phyloP scores from a whole-genome alignment of 53 echinoderm and acorn worm genomes.

The Hippasteria phrygiana region DNA sequence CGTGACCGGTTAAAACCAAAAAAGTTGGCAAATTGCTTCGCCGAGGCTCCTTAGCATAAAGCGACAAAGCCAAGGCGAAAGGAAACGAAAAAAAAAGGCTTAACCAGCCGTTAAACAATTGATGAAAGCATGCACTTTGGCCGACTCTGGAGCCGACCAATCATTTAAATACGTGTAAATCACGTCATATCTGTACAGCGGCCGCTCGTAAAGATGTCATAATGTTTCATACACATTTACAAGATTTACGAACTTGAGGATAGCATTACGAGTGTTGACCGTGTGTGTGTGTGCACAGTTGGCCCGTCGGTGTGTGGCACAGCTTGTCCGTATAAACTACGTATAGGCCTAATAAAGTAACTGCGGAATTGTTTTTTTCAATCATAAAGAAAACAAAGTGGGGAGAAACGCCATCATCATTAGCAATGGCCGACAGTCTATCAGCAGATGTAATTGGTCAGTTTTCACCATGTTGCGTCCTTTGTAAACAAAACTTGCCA shows the following conservation, averaged over 20 bases:
- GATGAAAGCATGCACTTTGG: neutral
- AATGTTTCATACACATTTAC: slow-evolving; percentile 54
- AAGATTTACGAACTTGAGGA: slow-evolving; percentile 40
- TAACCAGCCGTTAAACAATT: slow-evolving; percentile 33
- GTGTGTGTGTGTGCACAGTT: neutral
- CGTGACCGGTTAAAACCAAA: too few species aligned
- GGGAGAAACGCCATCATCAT: neutral
- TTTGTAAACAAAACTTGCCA: neutral
- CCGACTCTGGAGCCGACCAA: neutral
- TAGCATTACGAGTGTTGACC: slow-evolving; percentile 22
- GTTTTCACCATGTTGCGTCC: neutral
- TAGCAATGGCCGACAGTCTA: neutral
- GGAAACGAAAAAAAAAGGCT: neutral
- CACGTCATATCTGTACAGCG: neutral
- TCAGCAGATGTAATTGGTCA: slow-evolving; percentile 13
- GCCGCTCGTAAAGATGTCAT: slow-evolving; percentile 58
- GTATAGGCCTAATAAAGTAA: too few species aligned
- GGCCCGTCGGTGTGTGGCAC: neutral
- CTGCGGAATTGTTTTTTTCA: neutral
- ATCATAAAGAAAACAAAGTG: neutral
- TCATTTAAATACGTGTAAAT: slow-evolving; percentile 58
- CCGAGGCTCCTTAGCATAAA: neutral
- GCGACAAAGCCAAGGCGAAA: neutral
- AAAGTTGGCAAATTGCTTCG: neutral
- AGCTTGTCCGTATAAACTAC: neutral